Evolutionary conservation across 2,888 invertebrate genomes (phyloP).

Genomic region (Rhagonycha fulva): DNA sequence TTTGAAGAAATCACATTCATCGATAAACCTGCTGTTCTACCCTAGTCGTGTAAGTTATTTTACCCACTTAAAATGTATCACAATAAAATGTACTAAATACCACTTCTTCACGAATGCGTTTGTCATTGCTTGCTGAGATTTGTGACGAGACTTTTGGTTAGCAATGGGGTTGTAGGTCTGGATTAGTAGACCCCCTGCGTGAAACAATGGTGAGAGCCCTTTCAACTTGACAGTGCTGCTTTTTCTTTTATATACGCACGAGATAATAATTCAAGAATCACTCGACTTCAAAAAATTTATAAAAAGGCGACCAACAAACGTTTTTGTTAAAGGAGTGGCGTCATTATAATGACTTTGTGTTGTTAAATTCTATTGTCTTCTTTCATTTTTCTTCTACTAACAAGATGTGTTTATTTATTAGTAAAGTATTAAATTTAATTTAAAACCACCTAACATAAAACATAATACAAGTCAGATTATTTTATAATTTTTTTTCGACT

Average conservation of each 20-base stretch:
- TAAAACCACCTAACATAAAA: not conserved
- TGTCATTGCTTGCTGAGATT: constrained; percentile 18
- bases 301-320: constrained; percentile 12
- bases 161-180: constrained; percentile 10
- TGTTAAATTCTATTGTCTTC: constrained; percentile 1
- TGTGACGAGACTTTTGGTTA: constrained; percentile 9
- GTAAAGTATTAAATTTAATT: not conserved
- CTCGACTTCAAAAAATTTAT: constrained; percentile 14
- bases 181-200: constrained; percentile 15
- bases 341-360: constrained; percentile 13
- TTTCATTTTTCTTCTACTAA: not conserved
- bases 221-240: constrained; percentile 3
- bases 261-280: constrained; percentile 22
- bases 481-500: too few relatives aligned
- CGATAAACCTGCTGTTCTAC: not conserved
- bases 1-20: constrained; percentile 8
- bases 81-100: not conserved
- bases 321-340: constrained; percentile 10
- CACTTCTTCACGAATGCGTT: not conserved
- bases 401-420: too few relatives aligned
- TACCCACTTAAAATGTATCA: not conserved
- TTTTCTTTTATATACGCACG: constrained; percentile 1
- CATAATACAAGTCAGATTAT: too few relatives aligned
- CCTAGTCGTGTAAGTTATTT: not conserved
- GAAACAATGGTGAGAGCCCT: constrained; percentile 15